Conservation (phyloP, 2,113 vertebrate species). For the Bos taurus region DNA sequence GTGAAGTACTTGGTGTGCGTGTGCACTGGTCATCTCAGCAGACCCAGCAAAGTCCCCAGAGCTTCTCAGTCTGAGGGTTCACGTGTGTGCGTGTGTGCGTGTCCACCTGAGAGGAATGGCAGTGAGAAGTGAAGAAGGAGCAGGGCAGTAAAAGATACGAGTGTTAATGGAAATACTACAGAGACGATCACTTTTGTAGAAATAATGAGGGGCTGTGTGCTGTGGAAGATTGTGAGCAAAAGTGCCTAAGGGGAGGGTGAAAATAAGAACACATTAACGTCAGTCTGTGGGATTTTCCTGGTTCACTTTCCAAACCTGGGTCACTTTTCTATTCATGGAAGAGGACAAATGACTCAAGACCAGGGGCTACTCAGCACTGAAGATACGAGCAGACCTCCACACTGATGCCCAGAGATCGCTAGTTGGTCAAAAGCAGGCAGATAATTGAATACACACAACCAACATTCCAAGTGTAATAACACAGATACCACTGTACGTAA, state of each 20-base stretch:
- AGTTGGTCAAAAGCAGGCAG: not conserved
- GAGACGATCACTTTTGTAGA: not conserved
- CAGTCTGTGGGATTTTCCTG: not conserved
- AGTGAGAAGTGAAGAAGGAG: not conserved
- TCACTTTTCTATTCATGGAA: not conserved
- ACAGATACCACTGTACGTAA: not conserved
- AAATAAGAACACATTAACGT: not conserved
- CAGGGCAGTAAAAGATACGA: not conserved
- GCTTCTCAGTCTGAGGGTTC: not conserved
- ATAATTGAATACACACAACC: not conserved
- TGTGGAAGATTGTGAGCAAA: not conserved
- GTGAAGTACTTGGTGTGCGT: fast-evolving
- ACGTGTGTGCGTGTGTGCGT: not conserved
- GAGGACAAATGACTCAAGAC: not conserved
- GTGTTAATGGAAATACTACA: not conserved
- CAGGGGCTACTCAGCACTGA: not conserved
- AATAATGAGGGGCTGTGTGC: not conserved
- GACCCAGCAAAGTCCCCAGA: not conserved
- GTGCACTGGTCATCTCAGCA: fast-evolving
- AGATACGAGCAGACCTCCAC: not conserved
- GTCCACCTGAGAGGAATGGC: not conserved
- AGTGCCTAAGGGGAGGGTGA: not conserved
- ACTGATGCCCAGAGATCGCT: not conserved
- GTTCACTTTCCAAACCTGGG: not conserved
- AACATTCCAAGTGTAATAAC: not conserved